Evolutionary conservation across 1,140 invertebrate genomes (phyloP).

Genomic region (Eumeta japonica): DNA sequence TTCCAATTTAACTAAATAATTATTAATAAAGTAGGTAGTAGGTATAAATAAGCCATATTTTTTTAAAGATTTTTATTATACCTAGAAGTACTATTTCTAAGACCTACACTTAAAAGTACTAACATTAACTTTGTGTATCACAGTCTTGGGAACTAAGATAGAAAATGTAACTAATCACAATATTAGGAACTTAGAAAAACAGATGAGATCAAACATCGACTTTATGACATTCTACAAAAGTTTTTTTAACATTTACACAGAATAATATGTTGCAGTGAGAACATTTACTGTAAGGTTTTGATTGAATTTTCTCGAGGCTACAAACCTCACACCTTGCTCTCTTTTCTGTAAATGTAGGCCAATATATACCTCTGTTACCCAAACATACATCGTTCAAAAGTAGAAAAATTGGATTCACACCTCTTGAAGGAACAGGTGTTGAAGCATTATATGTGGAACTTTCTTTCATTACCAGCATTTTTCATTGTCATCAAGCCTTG

Average conservation of each 20-base stretch:
- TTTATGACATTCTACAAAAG: slow-evolving; percentile 30
- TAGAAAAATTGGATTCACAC: slow-evolving; percentile 21
- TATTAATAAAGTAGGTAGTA: slow-evolving; percentile 16
- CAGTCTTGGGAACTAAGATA: slow-evolving; percentile 20
- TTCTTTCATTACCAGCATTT: slow-evolving; percentile 19
- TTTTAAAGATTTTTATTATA: too few species aligned
- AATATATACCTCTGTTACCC: slow-evolving; percentile 32
- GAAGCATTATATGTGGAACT: slow-evolving; percentile 20
- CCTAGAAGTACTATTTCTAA: slow-evolving; percentile 21
- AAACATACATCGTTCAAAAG: slow-evolving; percentile 28
- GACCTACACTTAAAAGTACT: slow-evolving; percentile 22
- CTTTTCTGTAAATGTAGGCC: slow-evolving; percentile 25
- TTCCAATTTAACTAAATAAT: slow-evolving; percentile 15
- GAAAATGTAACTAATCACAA: slow-evolving; percentile 18
- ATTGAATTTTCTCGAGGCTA: slow-evolving; percentile 27
- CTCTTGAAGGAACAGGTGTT: slow-evolving; percentile 17
- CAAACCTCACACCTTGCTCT: slow-evolving; percentile 34
- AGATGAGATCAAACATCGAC: slow-evolving; percentile 16
- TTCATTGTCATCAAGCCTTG: slow-evolving; percentile 22
- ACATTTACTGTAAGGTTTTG: slow-evolving; percentile 31
- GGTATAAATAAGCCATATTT: too few species aligned
- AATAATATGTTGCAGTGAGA: slow-evolving; percentile 30
- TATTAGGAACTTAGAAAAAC: slow-evolving; percentile 18
- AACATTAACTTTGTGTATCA: slow-evolving; percentile 19
- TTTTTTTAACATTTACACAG: slow-evolving; percentile 32